Conservation (phyloP, 2,113 vertebrate species). For the Myotis davidii region DNA sequence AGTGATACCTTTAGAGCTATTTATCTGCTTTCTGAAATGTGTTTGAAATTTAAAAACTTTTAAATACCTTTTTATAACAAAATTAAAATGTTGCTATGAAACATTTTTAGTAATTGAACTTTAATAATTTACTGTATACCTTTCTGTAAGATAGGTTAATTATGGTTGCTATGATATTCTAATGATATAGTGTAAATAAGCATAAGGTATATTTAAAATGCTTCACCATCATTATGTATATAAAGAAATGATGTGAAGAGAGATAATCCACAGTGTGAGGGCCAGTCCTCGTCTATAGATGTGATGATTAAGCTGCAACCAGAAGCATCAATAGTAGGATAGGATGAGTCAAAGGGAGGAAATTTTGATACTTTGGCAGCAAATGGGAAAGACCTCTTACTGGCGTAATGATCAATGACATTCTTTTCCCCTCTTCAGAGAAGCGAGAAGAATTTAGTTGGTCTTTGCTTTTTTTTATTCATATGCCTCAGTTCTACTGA, state of each 20-base stretch:
- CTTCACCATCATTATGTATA: neutral
- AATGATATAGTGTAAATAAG: neutral
- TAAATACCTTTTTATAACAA: neutral
- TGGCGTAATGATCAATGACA: neutral
- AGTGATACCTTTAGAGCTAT: neutral
- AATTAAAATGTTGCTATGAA: neutral
- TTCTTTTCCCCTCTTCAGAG: neutral
- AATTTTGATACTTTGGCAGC: neutral
- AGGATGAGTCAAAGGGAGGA: neutral
- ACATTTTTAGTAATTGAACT: neutral
- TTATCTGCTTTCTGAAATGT: neutral
- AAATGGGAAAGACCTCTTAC: neutral
- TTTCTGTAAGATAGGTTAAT: neutral
- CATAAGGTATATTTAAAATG: constrained; percentile 1
- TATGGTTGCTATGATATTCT: neutral
- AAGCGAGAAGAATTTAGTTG: neutral
- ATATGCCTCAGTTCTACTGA: neutral
- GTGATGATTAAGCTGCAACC: neutral
- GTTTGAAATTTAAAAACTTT: neutral
- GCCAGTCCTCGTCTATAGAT: neutral
- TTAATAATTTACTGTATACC: neutral
- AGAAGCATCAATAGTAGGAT: neutral
- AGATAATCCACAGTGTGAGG: neutral
- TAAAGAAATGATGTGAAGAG: neutral
- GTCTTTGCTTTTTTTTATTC: neutral